phyloP scores from a whole-genome alignment of 2,113 vertebrate genomes.

The Podiceps cristatus region DNA sequence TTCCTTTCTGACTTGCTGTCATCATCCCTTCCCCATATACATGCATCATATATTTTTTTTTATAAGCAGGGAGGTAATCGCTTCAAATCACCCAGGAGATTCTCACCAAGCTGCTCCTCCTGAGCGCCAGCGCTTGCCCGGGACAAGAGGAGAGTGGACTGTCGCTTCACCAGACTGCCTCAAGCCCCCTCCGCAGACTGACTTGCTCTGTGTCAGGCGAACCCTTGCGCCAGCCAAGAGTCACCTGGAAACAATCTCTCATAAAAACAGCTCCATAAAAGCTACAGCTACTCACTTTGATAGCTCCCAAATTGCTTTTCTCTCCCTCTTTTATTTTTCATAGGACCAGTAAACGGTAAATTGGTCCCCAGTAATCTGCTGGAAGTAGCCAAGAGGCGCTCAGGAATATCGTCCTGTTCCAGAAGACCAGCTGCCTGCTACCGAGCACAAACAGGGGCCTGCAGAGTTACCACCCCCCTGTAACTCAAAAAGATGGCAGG shows the following conservation, averaged over 20 bases:
- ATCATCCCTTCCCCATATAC: background rate
- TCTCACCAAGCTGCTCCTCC: background rate
- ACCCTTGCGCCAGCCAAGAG: background rate
- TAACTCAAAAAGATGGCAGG: background rate
- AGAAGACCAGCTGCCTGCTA: background rate
- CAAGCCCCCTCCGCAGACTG: background rate
- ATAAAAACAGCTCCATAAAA: constrained; percentile 85
- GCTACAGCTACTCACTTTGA: constrained; percentile 81
- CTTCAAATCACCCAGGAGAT: background rate
- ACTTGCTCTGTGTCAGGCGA: background rate
- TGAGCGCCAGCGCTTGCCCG: background rate
- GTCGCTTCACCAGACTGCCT: background rate
- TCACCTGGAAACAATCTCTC: constrained; percentile 88
- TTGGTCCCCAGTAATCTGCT: constrained; percentile 74
- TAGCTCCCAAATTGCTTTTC: constrained; percentile 72
- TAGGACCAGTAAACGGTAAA: constrained; percentile 70
- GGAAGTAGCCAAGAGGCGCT: background rate
- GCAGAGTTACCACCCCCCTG: background rate
- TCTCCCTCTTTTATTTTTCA: constrained; percentile 62
- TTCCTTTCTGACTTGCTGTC: constrained; percentile 2
- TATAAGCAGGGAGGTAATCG: background rate
- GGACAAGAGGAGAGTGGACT: background rate
- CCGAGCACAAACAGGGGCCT: background rate
- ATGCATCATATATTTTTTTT: background rate
- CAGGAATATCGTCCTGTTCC: constrained; percentile 73